phyloP scores from a whole-genome alignment of 2,888 invertebrate genomes.

The Drosophila basisetae region DNA sequence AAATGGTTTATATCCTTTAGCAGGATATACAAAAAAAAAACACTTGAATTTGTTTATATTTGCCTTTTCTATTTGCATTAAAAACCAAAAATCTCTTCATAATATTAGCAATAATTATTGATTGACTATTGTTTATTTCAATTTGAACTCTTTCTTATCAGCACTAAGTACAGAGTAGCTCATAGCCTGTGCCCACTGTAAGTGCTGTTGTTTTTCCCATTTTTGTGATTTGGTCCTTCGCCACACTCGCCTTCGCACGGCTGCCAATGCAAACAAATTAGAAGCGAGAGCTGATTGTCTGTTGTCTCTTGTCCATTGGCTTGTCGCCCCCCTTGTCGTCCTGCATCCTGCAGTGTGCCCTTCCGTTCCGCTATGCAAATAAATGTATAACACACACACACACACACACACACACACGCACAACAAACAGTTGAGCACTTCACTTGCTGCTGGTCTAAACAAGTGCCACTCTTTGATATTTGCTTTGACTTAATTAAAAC shows the following conservation, averaged over 20 bases:
- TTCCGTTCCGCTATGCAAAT: slow-evolving; percentile 72
- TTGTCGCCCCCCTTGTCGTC: background rate
- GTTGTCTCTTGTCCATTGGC: slow-evolving; percentile 26
- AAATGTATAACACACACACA: slow-evolving; percentile 48
- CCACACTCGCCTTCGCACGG: slow-evolving; percentile 45
- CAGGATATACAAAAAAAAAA: background rate
- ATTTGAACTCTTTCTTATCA: background rate
- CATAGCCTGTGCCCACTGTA: background rate
- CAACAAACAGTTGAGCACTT: slow-evolving; percentile 63
- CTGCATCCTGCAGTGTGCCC: slow-evolving; percentile 48
- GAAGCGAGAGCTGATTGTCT: slow-evolving; percentile 61
- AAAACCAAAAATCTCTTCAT: background rate
- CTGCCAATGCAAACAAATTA: slow-evolving; percentile 75
- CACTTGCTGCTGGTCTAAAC: slow-evolving; percentile 59
- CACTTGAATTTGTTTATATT: background rate
- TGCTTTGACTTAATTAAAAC: slow-evolving; percentile 82
- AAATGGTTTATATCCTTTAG: background rate
- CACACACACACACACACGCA: slow-evolving; percentile 36
- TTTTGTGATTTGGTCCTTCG: slow-evolving; percentile 39
- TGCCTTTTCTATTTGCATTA: too few relatives aligned
- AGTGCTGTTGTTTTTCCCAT: background rate
- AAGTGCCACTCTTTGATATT: slow-evolving; percentile 77
- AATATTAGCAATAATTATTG: background rate
- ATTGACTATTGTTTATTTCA: too few relatives aligned
- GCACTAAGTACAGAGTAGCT: slow-evolving; percentile 18